Percentiles rank a stretch among this genome's conserved stretches.
Conservation (phyloP, 2,888 invertebrate genomes). For the Gastrophysa polygoni region DNA sequence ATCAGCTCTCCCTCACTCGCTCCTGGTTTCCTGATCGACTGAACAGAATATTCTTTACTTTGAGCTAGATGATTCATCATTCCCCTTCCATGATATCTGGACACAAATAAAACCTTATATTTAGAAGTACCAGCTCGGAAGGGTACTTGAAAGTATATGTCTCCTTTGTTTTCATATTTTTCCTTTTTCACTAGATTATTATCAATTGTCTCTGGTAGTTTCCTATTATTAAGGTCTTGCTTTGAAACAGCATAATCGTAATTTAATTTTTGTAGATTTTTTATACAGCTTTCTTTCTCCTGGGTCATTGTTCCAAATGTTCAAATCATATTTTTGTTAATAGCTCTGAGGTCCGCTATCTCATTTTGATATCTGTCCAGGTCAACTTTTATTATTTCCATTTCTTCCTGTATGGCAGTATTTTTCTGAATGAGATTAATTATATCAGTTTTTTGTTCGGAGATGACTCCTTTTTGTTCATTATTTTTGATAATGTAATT, state of each 20-base stretch:
- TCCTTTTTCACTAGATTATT: not conserved
- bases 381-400: not conserved
- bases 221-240: not conserved
- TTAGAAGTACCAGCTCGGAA: not conserved
- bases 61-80: not conserved
- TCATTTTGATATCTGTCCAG: slow-evolving; percentile 3
- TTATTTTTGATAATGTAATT: not conserved
- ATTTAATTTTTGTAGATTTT: not conserved
- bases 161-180: not conserved
- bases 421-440: not conserved
- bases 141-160: not conserved
- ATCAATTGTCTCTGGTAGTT: not conserved
- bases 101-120: not conserved
- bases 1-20: too few relatives aligned
- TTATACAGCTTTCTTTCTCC: slow-evolving; percentile 5
- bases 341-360: not conserved
- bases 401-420: not conserved
- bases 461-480: not conserved
- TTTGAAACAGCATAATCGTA: not conserved
- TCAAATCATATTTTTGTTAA: slow-evolving; percentile 7
- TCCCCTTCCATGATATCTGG: not conserved
- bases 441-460: not conserved
- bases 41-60: not conserved
- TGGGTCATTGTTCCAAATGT: not conserved
- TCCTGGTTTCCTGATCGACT: too few relatives aligned